Conservation (phyloP, 2,113 vertebrate genomes). For the Epinephelus moara region DNA sequence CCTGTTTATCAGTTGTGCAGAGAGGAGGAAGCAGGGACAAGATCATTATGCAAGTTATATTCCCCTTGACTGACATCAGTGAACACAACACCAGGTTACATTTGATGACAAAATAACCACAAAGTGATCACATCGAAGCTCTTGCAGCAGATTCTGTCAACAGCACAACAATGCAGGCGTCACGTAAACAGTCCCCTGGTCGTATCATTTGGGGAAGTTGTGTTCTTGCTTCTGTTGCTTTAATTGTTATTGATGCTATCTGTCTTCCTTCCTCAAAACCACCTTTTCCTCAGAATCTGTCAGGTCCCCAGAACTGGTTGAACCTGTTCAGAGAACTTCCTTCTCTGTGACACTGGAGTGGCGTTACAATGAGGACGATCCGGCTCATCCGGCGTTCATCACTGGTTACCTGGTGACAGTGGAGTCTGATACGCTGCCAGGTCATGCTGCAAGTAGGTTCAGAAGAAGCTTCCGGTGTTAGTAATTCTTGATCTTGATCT, state of each 20-base stretch:
- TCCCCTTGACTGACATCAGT: neutral
- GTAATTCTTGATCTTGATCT: neutral
- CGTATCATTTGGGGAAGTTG: neutral
- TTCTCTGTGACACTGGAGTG: slow-evolving; percentile 74
- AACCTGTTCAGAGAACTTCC: slow-evolving; percentile 37
- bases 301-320: slow-evolving; percentile 25
- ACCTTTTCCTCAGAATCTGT: slow-evolving; percentile 53
- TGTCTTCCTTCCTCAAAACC: neutral
- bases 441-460: slow-evolving; percentile 22
- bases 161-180: neutral
- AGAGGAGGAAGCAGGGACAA: neutral
- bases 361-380: slow-evolving; percentile 69
- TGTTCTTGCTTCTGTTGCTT: neutral
- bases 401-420: slow-evolving; percentile 70
- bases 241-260: neutral
- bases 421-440: neutral
- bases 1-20: slow-evolving; percentile 16
- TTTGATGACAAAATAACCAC: neutral
- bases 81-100: neutral
- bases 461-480: neutral
- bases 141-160: neutral
- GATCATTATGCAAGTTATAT: neutral
- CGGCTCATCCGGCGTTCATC: slow-evolving; percentile 69
- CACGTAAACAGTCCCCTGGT: neutral
- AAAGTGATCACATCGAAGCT: neutral